Conservation (phyloP, 1,140 invertebrate species). For the Aphelenchoides besseyi region DNA sequence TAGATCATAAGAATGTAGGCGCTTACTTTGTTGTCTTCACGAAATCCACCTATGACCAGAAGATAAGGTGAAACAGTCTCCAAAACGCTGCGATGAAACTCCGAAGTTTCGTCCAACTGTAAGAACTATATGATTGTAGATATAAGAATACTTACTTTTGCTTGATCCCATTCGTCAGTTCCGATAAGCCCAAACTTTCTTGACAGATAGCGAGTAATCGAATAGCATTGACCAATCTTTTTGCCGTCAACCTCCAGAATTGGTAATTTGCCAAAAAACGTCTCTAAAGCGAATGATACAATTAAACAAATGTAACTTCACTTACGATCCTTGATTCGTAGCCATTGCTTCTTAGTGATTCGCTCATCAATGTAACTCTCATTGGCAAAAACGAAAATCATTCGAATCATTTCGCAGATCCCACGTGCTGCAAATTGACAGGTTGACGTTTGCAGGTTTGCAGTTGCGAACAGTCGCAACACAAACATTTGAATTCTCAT, state of each 20-base stretch:
- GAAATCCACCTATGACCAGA: neutral
- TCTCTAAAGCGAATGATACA: slow-evolving; percentile 25
- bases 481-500: too few species aligned
- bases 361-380: slow-evolving; percentile 36
- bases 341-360: slow-evolving; percentile 38
- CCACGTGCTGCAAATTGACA: slow-evolving; percentile 8
- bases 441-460: too few species aligned
- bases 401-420: slow-evolving; percentile 14
- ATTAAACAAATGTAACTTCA: slow-evolving; percentile 6
- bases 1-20: too few species aligned
- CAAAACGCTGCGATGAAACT: neutral
- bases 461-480: too few species aligned
- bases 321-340: slow-evolving; percentile 33
- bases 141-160: neutral
- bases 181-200: slow-evolving; percentile 32
- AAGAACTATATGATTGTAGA: neutral
- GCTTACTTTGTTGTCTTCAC: slow-evolving; percentile 1
- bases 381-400: slow-evolving; percentile 21
- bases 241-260: slow-evolving; percentile 44
- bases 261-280: slow-evolving; percentile 39
- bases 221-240: slow-evolving; percentile 32
- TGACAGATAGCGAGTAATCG: slow-evolving; percentile 41
- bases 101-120: neutral
- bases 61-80: neutral
- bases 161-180: neutral